Conservation (phyloP, 2,113 vertebrate genomes). For the Grallaria varia region DNA sequence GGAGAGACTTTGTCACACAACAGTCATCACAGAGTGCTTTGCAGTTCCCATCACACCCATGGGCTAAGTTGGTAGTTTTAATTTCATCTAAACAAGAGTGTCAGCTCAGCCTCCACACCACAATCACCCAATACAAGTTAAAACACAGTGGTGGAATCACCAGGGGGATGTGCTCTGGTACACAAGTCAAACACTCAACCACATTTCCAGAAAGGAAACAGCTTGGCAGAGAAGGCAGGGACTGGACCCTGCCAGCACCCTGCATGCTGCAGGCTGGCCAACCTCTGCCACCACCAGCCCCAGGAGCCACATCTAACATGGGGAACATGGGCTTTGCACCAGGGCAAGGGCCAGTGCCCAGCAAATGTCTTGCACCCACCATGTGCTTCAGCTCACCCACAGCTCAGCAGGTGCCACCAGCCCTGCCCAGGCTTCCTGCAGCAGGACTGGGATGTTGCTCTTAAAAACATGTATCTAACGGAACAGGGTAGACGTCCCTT, state of each 20-base stretch:
- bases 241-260: not conserved
- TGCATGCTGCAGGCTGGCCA: not conserved
- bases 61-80: not conserved
- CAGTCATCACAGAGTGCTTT: not conserved
- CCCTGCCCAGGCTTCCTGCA: not conserved
- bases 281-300: not conserved
- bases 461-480: not conserved
- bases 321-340: fast-evolving
- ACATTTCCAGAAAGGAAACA: not conserved
- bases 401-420: not conserved
- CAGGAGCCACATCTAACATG: not conserved
- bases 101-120: not conserved
- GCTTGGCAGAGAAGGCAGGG: not conserved
- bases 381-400: not conserved
- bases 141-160: not conserved
- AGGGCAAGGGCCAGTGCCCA: not conserved
- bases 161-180: not conserved
- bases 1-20: fast-evolving
- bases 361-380: not conserved
- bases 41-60: not conserved
- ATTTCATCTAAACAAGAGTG: not conserved
- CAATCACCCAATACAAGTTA: not conserved
- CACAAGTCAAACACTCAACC: not conserved
- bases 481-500: not conserved
- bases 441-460: not conserved